Conservation (phyloP, 2,797 vertebrate genomes). For the Sebastes hubbsi region DNA sequence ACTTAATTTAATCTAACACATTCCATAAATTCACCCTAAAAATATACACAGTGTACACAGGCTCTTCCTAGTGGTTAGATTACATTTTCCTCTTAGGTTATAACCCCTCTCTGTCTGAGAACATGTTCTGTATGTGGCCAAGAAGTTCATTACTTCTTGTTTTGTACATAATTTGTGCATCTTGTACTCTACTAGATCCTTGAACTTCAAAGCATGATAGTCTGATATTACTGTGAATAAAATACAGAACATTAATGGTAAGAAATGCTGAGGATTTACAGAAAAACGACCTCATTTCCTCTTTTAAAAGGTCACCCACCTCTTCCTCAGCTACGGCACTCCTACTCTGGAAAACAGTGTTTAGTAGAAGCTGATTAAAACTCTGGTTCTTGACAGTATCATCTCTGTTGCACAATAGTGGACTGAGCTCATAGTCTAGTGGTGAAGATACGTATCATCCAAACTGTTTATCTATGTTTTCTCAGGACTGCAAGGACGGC, state of each 20-base stretch:
- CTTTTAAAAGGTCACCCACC: neutral
- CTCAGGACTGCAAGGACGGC: conserved; percentile 80
- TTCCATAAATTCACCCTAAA: too few species aligned
- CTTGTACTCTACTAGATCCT: too few species aligned
- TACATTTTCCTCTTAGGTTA: too few species aligned
- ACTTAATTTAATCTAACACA: too few species aligned
- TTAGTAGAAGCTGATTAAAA: neutral
- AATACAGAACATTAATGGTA: neutral
- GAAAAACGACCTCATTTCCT: neutral
- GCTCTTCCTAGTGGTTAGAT: too few species aligned
- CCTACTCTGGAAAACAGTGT: neutral
- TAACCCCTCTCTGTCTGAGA: too few species aligned
- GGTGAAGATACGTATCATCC: conserved; percentile 1
- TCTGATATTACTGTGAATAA: neutral
- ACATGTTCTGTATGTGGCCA: too few species aligned
- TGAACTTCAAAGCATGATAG: neutral
- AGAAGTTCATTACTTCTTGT: too few species aligned
- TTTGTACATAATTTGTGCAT: too few species aligned
- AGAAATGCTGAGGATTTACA: neutral
- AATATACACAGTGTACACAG: too few species aligned
- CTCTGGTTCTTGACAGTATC: neutral
- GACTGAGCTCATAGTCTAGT: neutral
- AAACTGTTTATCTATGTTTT: conserved; percentile 59
- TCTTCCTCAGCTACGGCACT: neutral
- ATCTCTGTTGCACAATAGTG: neutral